These are phyloP conservation scores for Dendroctonus ponderosae DNA, from an alignment of 1,140 invertebrate genomes.

Conservation along the genomic window DNA sequence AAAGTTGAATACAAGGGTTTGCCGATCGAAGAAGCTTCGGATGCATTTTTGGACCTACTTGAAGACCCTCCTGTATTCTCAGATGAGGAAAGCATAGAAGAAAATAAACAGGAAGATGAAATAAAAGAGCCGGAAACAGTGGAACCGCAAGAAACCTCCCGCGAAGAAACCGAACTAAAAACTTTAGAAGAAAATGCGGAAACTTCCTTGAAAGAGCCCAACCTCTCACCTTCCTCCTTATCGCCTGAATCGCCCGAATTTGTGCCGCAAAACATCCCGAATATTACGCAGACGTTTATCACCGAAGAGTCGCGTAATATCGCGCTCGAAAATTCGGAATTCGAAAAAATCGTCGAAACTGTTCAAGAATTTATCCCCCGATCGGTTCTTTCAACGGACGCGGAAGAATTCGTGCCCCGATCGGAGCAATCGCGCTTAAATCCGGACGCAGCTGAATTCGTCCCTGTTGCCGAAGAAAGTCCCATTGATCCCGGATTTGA, in stretches of 20 bases:
- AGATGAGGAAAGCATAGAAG: neutral
- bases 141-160: neutral
- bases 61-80: no score
- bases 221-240: slow-evolving; percentile 11
- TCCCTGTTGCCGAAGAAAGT: slow-evolving; percentile 38
- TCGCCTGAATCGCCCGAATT: slow-evolving; percentile 29
- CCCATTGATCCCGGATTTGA: slow-evolving; percentile 6
- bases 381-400: slow-evolving; percentile 39
- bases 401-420: slow-evolving; percentile 46
- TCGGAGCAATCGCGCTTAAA: slow-evolving; percentile 41
- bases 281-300: slow-evolving; percentile 18
- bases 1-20: no score
- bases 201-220: neutral
- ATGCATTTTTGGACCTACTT: no score
- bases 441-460: slow-evolving; percentile 48
- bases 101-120: neutral
- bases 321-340: slow-evolving; percentile 33
- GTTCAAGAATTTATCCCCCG: slow-evolving; percentile 45
- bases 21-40: no score
- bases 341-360: slow-evolving; percentile 44
- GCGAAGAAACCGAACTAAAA: neutral
- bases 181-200: neutral
- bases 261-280: neutral
- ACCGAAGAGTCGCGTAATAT: slow-evolving; percentile 10
- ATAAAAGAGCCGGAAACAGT: neutral